Evolutionary conservation across 1,140 invertebrate genomes (phyloP), one percentile per base, ranked within the genome.

Genomic region (Halyomorpha halys): DNA sequence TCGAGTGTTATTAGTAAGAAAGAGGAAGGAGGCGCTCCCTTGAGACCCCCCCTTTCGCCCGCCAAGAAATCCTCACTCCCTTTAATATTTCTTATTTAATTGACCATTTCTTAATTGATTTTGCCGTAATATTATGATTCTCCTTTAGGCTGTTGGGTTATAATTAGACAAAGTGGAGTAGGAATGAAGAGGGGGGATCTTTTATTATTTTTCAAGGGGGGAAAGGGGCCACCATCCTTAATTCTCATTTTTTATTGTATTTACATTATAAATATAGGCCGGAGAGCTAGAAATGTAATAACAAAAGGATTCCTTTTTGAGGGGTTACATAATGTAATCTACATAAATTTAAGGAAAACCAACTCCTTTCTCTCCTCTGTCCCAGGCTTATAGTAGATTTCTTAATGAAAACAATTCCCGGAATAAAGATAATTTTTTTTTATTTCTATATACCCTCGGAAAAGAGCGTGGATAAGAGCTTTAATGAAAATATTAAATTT

Each of bases 201-300:
- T 56, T 56, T 56, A 56, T 56, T 56, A 56, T 56, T 56, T 56
- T 56, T 56, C 53, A 56, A 25, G 23, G 53, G 53, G 19, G 53
- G 8, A n/a, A 23, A 15, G 53, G 23, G 23, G 53, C 18, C 18
- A 23, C 18, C 18, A 23, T 3, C 23, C 23, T 47, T 61, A 61
- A 61, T 61, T 61, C 60, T 61, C 44, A 61, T 47, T 56, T 61
- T 61, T 61, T 61, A 61, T 61, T 47, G 60, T 61, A 61, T 61
- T 61, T 61, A 61, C 60, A 61, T 61, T 61, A 61, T 45, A 61
- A 61, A 61, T 61, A 45, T 44, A 61, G 60, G 60, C 21, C 19
- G 19, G 44, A 25, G 53, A 23, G 53, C 53, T 56, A 56, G 53
- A 56, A 61, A 61, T 47, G 60, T 61, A 61, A 61, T 61, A 61